Percentiles rank a stretch among this genome's conserved stretches.
These are phyloP conservation scores for Hemiprocne comata DNA, from an alignment of 2,113 vertebrate genomes.

Conservation along the genomic window DNA sequence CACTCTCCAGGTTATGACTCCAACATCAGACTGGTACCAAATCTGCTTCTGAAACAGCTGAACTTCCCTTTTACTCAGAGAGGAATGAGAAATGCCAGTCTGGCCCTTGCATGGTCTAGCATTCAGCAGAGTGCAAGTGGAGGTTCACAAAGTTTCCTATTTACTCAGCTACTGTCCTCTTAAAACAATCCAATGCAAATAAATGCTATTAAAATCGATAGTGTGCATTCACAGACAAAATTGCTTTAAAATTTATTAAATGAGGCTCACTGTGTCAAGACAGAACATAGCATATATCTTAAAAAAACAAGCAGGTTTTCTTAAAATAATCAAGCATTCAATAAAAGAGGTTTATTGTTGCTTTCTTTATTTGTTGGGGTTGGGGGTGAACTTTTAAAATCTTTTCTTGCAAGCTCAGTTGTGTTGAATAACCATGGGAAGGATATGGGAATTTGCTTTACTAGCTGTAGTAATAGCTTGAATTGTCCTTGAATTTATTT, in stretches of 20 bases:
- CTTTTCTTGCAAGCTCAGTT: not conserved
- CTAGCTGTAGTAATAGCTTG: not conserved
- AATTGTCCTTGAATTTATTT: conserved; percentile 18
- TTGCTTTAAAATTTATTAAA: conserved; percentile 61
- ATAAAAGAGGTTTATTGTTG: not conserved
- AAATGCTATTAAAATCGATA: conserved; percentile 44
- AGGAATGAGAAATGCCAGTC: not conserved
- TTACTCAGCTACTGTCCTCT: not conserved
- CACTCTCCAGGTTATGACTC: not conserved
- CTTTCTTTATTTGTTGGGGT: not conserved
- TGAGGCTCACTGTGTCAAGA: conserved; percentile 29
- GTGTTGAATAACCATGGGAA: not conserved
- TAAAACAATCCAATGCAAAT: not conserved
- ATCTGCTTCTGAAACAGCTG: not conserved
- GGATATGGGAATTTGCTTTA: not conserved
- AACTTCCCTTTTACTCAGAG: not conserved
- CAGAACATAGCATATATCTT: conserved; percentile 35
- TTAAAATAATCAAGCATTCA: conserved; percentile 45
- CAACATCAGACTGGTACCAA: not conserved
- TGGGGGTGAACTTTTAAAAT: not conserved
- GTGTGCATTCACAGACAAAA: conserved; percentile 29
- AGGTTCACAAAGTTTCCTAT: not conserved
- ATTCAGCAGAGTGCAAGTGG: not conserved
- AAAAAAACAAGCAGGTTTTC: conserved; percentile 47
- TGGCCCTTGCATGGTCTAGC: not conserved